Evolutionary conservation across 2,888 invertebrate genomes (phyloP), one percentile per base, ranked within the genome.

Genomic region (Colostygia pectinataria): DNA sequence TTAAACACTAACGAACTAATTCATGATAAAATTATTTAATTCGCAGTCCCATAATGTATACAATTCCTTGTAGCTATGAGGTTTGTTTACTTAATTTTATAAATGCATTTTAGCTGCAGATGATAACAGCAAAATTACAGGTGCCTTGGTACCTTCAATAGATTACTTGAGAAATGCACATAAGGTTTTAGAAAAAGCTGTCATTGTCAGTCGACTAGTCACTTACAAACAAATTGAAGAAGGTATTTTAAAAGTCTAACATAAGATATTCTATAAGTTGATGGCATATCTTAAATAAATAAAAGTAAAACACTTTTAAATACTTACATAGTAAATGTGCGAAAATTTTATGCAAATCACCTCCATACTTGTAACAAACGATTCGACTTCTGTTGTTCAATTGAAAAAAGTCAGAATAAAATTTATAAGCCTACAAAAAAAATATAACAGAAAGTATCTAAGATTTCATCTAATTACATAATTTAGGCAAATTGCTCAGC

Each of bases 41-140:
- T 83, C 84, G 83, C 79, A 78, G 68, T 77, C 80, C 79, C 80
- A 71, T 71, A 78, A 74, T 75, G 80, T 80, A 83, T 73, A 85
- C 86, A 89, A 89, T 89, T 89, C 88, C 89, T 84, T 77, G 75
- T 72, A 68, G 71, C 62, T 68, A 71, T 65, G 62, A 61, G 61
- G 73, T 78, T 73, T 63, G 64, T 68, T 66, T 65, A 68, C 69
- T 68, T 75, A 76, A 73, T 61, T 59, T 60, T 61, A 65, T 76
- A 77, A 77, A 77, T 78, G 76, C 75, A 71, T 71, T 58, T 53
- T 49, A 55, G 38, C 47, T 51, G 57, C 55, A 50, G 49, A 7
- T 6, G 12, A 13, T 41, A 51, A 53, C 48, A 43, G 50, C 57
- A 25, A 40, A 20, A 23, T 18, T 38, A 34, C n/a, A n/a, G n/a